These are phyloP conservation scores for Poeciliopsis retropinna DNA, from an alignment of 2,113 vertebrate species.

Conservation along the genomic window DNA sequence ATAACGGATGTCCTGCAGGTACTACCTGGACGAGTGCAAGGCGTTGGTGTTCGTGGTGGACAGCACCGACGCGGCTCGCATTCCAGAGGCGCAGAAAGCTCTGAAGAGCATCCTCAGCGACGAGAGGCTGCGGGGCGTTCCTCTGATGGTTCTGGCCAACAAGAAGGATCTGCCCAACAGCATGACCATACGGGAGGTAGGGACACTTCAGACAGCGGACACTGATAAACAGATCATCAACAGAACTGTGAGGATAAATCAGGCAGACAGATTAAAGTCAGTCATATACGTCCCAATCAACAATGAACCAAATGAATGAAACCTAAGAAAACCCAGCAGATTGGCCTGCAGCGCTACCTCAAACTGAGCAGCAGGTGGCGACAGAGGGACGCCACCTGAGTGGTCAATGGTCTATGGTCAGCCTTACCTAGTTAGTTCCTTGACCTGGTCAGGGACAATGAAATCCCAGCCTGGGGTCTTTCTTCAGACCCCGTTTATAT, in stretches of 20 bases:
- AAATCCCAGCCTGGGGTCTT: too few relatives aligned
- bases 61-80: slow-evolving; percentile 76
- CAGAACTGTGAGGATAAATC: too few relatives aligned
- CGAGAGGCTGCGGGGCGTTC: slow-evolving; percentile 75
- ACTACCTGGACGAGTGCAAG: slow-evolving; percentile 82
- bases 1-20: slow-evolving; percentile 25
- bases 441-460: too few relatives aligned
- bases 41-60: slow-evolving; percentile 87
- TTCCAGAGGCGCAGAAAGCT: slow-evolving; percentile 76
- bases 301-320: neutral
- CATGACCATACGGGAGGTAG: slow-evolving; percentile 73
- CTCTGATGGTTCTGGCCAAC: slow-evolving; percentile 90
- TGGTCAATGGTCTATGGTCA: too few relatives aligned
- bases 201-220: neutral
- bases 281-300: too few relatives aligned
- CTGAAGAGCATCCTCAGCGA: slow-evolving; percentile 79
- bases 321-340: neutral
- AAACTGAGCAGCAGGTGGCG: neutral
- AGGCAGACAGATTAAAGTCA: too few relatives aligned
- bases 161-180: slow-evolving; percentile 84
- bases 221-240: too few relatives aligned
- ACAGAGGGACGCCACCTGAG: too few relatives aligned
- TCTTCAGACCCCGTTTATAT: too few relatives aligned
- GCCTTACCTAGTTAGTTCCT: too few relatives aligned
- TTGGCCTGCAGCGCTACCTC: neutral